Evolutionary conservation across 2,888 invertebrate species (phyloP).

Genomic region (Papilio demoleus): DNA sequence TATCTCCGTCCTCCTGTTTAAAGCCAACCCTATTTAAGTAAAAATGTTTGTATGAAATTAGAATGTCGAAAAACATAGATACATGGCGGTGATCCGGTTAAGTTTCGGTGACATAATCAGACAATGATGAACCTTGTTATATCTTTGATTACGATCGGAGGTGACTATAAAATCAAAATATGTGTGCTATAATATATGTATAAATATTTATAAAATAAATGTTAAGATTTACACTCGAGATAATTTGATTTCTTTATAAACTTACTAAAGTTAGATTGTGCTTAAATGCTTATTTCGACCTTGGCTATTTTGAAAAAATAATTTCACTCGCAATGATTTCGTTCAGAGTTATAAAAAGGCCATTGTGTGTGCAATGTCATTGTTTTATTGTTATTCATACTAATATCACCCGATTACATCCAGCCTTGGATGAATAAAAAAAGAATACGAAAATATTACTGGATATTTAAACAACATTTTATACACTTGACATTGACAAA

Average conservation of each 20-base stretch:
- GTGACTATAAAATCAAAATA: no score
- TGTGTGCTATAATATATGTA: no score
- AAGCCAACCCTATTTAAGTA: no score
- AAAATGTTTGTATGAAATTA: no score
- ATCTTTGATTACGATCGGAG: no score
- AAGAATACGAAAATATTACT: conserved; percentile 21
- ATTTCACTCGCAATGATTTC: conserved; percentile 19
- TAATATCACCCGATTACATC: conserved; percentile 30
- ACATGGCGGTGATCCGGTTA: no score
- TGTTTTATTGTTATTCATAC: conserved; percentile 26
- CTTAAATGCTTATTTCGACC: neutral
- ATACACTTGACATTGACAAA: conserved; percentile 32
- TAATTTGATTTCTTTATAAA: neutral
- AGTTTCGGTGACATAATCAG: no score
- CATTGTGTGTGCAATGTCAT: conserved; percentile 28
- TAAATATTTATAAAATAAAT: no score
- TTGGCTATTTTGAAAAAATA: conserved; percentile 11
- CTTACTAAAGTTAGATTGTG: neutral
- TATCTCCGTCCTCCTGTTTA: neutral
- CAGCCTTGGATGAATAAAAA: conserved; percentile 25
- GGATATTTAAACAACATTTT: conserved; percentile 27
- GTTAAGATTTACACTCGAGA: no score
- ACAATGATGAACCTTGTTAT: no score
- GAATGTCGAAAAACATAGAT: no score
- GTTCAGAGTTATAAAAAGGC: conserved; percentile 26